Percentiles rank a stretch among this genome's conserved stretches.
phyloP scores from a whole-genome alignment of 2,113 vertebrate species.

The Pedionomus torquatus region DNA sequence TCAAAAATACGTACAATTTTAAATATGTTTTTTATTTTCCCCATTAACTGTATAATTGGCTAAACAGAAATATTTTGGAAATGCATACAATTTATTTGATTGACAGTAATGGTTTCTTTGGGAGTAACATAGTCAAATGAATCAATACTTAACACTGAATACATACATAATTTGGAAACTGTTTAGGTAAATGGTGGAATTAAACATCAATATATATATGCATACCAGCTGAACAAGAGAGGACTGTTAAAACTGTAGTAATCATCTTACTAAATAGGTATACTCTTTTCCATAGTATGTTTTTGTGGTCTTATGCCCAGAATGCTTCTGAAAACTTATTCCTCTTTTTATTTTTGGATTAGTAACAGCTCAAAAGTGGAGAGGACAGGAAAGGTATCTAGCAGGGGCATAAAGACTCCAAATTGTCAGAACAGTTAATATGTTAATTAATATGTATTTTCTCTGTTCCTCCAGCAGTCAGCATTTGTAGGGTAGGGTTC shows the following conservation, averaged over 20 bases:
- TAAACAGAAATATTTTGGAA: slow-evolving; percentile 50
- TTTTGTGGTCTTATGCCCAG: background rate
- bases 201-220: background rate
- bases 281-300: background rate
- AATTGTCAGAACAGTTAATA: background rate
- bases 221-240: background rate
- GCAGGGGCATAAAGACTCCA: background rate
- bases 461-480: background rate
- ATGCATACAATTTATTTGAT: background rate
- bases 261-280: background rate
- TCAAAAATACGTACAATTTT: background rate
- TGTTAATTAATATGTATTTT: background rate
- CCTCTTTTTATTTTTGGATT: background rate
- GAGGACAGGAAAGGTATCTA: background rate
- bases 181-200: background rate
- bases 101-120: slow-evolving; percentile 9
- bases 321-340: background rate
- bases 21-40: background rate
- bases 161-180: background rate
- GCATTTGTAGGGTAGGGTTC: background rate
- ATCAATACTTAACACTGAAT: background rate
- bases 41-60: background rate
- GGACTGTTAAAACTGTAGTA: background rate
- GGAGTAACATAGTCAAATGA: background rate
- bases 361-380: background rate